Evolutionary conservation across 2,888 invertebrate genomes (phyloP), one percentile per base, ranked within the genome.

Genomic region (Fabriciana adippe): DNA sequence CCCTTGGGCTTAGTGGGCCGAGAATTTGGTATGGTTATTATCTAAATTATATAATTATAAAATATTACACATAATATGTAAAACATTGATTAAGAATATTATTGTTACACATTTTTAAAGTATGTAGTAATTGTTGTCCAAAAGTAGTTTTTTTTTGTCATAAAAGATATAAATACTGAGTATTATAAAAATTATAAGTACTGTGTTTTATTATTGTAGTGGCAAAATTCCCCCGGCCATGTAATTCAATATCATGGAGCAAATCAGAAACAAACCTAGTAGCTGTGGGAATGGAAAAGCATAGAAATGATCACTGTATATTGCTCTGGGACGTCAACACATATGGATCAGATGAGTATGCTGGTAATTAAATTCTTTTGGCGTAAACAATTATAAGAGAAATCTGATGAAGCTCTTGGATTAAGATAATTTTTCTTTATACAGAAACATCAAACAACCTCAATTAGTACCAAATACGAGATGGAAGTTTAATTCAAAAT

Each of bases 161-260:
- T 41, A 41, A 41, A 41, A 41, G 3, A 41, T 11, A 41, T 41
- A 2, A 11, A 41, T 8, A 11, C 35, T 41, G n/a, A 50, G 15
- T 50, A 26, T 45, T 51, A 60, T 47, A 47, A n/a, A 31, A 14
- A 16, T 55, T 35, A 31, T 15, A 16, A 21, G 15, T 68, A 26
- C 35, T 11, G 2, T 48, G 8, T 16, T 50, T 55, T 61, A 31
- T 47, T 45, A 83, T 87, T 66, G 2, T 78, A 97, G 98, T 95
- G 66, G 96, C 98, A 0, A 95, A 96, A 64, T 97, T 97, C 84
- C 94, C 96, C 14, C 93, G 99, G 11, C 96, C 96, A 73, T 98
- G 98, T 82, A 97, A 97, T 77, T 95, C 96, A 0, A 94, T 99
- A 15, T 94, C 96, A 45, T 99, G 98, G 98, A 98, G 97, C 85